A percentile compares a stretch with the other conserved stretches of the same genome.
Evolutionary conservation across 2,888 invertebrate species (phyloP).

Genomic region (Protonemura montana): DNA sequence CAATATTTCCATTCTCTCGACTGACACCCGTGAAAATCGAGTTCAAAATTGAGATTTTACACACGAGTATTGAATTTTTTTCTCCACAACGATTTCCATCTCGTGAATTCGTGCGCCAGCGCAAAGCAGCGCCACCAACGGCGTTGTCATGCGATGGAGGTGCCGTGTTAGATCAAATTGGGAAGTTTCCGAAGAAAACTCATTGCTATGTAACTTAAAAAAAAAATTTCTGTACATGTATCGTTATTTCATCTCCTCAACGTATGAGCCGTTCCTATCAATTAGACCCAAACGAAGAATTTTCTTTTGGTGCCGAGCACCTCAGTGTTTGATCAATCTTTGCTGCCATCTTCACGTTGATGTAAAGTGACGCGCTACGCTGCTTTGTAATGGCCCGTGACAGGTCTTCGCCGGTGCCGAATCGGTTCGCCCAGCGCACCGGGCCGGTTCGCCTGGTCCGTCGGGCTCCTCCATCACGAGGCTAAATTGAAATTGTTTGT

Average conservation of each 20-base stretch:
- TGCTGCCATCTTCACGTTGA: not conserved
- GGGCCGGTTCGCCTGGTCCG: not conserved
- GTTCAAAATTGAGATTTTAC: conserved; percentile 27
- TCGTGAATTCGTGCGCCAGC: not conserved
- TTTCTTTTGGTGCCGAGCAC: not conserved
- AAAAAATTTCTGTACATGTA: too few relatives aligned
- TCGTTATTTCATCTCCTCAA: too few relatives aligned
- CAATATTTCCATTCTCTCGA: conserved; percentile 25
- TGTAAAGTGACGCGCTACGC: conserved; percentile 1
- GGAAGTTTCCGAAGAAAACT: too few relatives aligned
- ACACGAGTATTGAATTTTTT: not conserved
- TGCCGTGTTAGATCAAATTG: not conserved
- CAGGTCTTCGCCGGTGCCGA: not conserved
- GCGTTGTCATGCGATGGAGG: not conserved
- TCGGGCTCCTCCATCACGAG: conserved; percentile 29
- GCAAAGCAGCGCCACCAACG: not conserved
- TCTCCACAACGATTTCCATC: not conserved
- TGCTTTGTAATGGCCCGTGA: conserved; percentile 8
- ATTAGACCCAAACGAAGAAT: too few relatives aligned
- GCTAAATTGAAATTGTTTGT: conserved; percentile 45
- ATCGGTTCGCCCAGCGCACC: not conserved
- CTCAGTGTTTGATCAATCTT: not conserved
- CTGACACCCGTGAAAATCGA: conserved; percentile 15
- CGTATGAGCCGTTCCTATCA: too few relatives aligned
- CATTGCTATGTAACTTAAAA: too few relatives aligned